phyloP scores from a whole-genome alignment of 2,113 vertebrate genomes.

The Bos indicus region DNA sequence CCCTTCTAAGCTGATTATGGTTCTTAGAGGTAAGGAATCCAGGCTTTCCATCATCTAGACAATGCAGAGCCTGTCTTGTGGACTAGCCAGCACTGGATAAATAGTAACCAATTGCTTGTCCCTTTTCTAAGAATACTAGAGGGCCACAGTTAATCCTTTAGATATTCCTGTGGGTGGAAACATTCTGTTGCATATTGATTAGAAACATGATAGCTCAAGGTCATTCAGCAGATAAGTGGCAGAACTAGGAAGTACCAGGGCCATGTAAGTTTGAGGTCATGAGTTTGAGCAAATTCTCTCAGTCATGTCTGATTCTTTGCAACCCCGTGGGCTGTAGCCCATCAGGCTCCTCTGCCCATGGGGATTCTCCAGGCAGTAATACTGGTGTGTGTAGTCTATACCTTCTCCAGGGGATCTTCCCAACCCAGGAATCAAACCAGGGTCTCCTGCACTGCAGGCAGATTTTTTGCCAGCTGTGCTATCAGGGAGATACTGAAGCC shows the following conservation, averaged over 20 bases:
- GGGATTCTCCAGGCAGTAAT: not conserved
- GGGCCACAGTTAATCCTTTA: conserved; percentile 10
- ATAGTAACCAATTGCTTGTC: not conserved
- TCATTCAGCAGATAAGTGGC: not conserved
- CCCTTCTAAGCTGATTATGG: not conserved
- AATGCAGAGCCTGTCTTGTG: not conserved
- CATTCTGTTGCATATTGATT: not conserved
- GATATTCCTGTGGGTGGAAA: not conserved
- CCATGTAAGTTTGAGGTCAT: not conserved
- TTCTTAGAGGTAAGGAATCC: not conserved
- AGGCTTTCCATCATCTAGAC: not conserved
- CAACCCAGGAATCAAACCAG: not conserved
- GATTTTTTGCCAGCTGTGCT: not conserved
- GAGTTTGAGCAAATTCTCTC: not conserved
- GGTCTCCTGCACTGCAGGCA: not conserved
- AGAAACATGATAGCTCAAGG: not conserved
- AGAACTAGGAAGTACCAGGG: not conserved
- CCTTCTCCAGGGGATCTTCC: not conserved
- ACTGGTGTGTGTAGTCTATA: not conserved
- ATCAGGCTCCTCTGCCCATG: not conserved
- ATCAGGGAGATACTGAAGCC: not conserved
- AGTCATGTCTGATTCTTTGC: not conserved
- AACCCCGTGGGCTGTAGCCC: not conserved
- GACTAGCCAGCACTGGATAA: not conserved
- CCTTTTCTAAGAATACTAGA: not conserved